These are phyloP conservation scores for Ramphastos sulfuratus DNA, from an alignment of 2,113 vertebrate species.

Conservation along the genomic window DNA sequence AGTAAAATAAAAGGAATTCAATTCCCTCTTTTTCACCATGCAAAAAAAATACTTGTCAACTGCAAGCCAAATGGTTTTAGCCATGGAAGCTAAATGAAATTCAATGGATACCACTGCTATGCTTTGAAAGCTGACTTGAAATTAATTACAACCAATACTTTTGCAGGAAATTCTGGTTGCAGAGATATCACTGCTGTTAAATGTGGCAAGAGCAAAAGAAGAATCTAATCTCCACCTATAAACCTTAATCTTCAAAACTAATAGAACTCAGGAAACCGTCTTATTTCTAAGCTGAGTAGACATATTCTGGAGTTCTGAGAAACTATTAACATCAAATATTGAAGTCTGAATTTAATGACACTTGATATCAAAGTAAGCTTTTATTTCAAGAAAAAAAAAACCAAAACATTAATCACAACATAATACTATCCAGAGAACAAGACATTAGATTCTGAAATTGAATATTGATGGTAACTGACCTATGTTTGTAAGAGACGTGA, in stretches of 20 bases:
- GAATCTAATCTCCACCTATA: background rate
- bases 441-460: background rate
- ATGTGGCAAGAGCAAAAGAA: background rate
- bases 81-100: background rate
- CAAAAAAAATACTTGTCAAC: background rate
- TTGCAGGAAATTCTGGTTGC: background rate
- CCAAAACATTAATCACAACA: background rate
- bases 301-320: background rate
- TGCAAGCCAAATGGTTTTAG: background rate
- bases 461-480: conserved; percentile 75
- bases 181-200: background rate
- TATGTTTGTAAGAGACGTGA: conserved; percentile 97
- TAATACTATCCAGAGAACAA: background rate
- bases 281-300: background rate
- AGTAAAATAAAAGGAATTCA: background rate
- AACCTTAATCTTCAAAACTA: background rate
- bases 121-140: background rate
- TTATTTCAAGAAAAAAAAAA: background rate
- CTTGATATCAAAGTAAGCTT: background rate
- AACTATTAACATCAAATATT: background rate
- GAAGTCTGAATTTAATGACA: background rate
- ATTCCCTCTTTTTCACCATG: background rate
- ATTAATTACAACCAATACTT: background rate
- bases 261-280: background rate
- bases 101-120: background rate